Evolutionary conservation across 2,797 vertebrate genomes (phyloP).

Genomic region (Anabas testudineus): DNA sequence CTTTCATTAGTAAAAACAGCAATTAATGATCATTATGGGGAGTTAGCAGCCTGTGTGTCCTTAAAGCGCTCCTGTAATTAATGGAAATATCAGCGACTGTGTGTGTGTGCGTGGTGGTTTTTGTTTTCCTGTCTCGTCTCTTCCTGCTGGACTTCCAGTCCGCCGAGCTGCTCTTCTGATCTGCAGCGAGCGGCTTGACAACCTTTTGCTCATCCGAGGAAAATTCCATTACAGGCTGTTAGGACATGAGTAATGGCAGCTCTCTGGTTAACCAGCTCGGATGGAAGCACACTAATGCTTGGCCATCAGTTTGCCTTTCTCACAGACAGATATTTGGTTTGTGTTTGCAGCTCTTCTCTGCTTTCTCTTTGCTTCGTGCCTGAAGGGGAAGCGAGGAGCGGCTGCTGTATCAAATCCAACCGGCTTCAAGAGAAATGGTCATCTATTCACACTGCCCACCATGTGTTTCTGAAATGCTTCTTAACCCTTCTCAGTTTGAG

Average conservation of each 20-base stretch:
- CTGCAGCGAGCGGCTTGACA: slow-evolving; percentile 70
- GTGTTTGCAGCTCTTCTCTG: slow-evolving; percentile 40
- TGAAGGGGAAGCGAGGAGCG: slow-evolving; percentile 8
- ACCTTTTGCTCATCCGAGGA: slow-evolving; percentile 82
- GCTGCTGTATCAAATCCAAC: slow-evolving; percentile 29
- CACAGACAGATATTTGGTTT: slow-evolving; percentile 51
- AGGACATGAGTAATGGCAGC: slow-evolving; percentile 81
- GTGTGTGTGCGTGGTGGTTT: slow-evolving; percentile 25
- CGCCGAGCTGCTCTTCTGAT: slow-evolving; percentile 55
- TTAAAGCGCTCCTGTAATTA: slow-evolving; percentile 32
- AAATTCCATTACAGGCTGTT: slow-evolving; percentile 84
- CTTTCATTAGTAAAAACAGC: slow-evolving; percentile 4
- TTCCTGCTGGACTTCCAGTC: slow-evolving; percentile 64
- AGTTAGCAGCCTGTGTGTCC: slow-evolving; percentile 11
- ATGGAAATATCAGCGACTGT: slow-evolving; percentile 19
- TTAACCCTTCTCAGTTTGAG: background rate
- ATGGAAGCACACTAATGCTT: slow-evolving; percentile 65
- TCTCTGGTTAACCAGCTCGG: slow-evolving; percentile 68
- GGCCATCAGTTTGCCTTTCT: slow-evolving; percentile 60
- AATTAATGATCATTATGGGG: slow-evolving; percentile 1
- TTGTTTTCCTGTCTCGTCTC: slow-evolving; percentile 44
- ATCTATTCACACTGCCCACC: slow-evolving; percentile 18
- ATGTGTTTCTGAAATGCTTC: background rate
- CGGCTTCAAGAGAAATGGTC: background rate
- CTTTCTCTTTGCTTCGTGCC: slow-evolving; percentile 39